A percentile compares a stretch with the other conserved stretches of the same genome.
phyloP scores from a whole-genome alignment of 2,113 vertebrate species.

The Poeciliopsis turrubarensis region DNA sequence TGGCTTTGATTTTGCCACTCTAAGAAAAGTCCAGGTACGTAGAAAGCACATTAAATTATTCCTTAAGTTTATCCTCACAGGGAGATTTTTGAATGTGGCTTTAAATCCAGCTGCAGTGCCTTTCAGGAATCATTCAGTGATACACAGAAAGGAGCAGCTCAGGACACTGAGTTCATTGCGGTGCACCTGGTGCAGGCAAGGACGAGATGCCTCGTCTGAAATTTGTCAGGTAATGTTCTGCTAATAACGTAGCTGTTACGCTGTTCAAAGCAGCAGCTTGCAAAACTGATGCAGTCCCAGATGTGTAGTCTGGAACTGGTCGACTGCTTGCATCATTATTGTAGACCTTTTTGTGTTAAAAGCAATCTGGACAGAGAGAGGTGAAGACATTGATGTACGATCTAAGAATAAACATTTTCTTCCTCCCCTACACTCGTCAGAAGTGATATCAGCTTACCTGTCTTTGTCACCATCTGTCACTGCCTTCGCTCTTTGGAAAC shows the following conservation, averaged over 20 bases:
- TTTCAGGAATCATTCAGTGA: background rate
- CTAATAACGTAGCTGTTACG: background rate
- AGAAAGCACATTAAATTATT: background rate
- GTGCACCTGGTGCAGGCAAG: background rate
- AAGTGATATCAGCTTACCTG: constrained; percentile 30
- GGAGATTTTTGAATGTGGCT: background rate
- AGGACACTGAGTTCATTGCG: background rate
- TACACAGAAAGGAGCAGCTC: background rate
- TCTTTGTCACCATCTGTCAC: constrained; percentile 30
- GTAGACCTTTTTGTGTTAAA: background rate
- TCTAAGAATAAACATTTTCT: constrained; percentile 19
- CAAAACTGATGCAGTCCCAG: background rate
- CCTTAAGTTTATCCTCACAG: background rate
- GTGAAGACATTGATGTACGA: constrained; percentile 30
- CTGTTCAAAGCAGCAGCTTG: background rate
- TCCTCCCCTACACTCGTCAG: constrained; percentile 9
- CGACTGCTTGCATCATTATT: background rate
- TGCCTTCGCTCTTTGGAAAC: constrained; percentile 13
- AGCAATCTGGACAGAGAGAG: constrained; percentile 6
- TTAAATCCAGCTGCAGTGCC: background rate
- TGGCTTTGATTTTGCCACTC: background rate
- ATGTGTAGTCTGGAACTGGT: background rate
- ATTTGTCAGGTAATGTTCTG: background rate
- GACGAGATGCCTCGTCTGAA: background rate
- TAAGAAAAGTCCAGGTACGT: background rate